Evolutionary conservation across 2,113 vertebrate genomes (phyloP), one percentile per base, ranked within the genome.

Genomic region (Poeciliopsis occidentalis): DNA sequence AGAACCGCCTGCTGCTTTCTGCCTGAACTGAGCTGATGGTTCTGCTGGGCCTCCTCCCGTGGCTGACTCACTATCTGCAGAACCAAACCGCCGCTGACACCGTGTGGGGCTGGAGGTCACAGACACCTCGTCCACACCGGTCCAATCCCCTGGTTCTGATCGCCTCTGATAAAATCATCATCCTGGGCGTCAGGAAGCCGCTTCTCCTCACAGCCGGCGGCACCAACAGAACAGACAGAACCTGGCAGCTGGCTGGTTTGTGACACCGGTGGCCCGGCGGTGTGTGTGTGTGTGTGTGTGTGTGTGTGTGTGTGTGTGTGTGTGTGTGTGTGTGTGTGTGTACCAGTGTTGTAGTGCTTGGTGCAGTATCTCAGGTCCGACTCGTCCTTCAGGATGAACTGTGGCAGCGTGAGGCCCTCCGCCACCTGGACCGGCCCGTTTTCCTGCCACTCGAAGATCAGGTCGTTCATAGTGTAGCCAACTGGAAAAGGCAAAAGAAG

Each of bases 361-460:
- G 97, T 98, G 91, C 97, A 98, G 87, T 98, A 98, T 84, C 96
- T 94, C 65, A 98, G 95, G 92, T 98, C 97, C 31, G 96, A 97
- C 80, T 98, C 97, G 83, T 98, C 97, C 93, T 97, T 98, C 78
- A 99, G 89, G 37, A 98, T 91, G 92, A 99, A 99, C 82, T 99
- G 98, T 31, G 98, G 98, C 44, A 99, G 94, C 10, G 97, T 99
- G 32, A 99, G 96, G 68, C 97, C 98, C 75, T 99, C 98, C 2
- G 97, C 98, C 84, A 99, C 95, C 94, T 99, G 98, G 29, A 99
- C 97, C 0, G 98, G 96, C 78, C 95, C 96, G 8, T 97, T 97
- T 88, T 97, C 96, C 95, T 99, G 97, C 98, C 98, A 99, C 92
- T 99, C 97, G 86, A 99, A 99, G 91, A 98, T 99, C 44, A 99